Percentiles rank a stretch among this genome's conserved stretches.
Conservation (phyloP, 1,140 invertebrate genomes). For the Pogonomyrmex californicus region DNA sequence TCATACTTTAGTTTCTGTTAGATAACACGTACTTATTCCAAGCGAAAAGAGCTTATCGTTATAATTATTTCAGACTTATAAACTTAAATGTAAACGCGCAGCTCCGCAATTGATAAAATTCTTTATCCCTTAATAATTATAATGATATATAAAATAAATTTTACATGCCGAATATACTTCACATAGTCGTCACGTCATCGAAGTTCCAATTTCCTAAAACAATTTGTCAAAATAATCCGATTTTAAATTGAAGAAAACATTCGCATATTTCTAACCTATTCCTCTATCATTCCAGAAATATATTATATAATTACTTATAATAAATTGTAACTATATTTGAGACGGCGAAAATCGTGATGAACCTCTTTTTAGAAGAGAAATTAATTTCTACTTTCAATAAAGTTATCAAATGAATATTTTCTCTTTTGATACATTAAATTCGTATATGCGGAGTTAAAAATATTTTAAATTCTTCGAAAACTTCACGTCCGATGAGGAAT, state of each 20-base stretch:
- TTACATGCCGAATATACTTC: not conserved
- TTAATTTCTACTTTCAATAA: not conserved
- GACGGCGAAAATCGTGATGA: not conserved
- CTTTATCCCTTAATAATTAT: not conserved
- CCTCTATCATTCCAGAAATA: not conserved
- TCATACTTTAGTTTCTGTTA: not conserved
- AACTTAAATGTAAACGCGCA: not conserved
- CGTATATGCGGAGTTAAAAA: conserved; percentile 44
- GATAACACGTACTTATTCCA: not conserved
- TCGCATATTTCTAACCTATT: not conserved
- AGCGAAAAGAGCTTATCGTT: not conserved
- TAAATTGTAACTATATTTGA: not conserved
- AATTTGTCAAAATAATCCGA: not conserved
- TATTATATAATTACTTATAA: not conserved
- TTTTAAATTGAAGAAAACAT: conserved; percentile 2
- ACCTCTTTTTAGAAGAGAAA: not conserved
- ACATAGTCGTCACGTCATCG: conserved; percentile 2
- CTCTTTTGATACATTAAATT: conserved; percentile 36
- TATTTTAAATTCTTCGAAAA: conserved; percentile 68
- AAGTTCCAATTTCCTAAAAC: not conserved
- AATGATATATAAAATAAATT: not conserved
- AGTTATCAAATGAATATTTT: not conserved
- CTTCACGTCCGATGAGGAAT: conserved; percentile 56
- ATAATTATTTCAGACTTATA: not conserved
- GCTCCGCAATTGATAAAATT: not conserved